Evolutionary conservation across 1,140 invertebrate species (phyloP), one percentile per base, ranked within the genome.

Genomic region (Heliconius nattereri): DNA sequence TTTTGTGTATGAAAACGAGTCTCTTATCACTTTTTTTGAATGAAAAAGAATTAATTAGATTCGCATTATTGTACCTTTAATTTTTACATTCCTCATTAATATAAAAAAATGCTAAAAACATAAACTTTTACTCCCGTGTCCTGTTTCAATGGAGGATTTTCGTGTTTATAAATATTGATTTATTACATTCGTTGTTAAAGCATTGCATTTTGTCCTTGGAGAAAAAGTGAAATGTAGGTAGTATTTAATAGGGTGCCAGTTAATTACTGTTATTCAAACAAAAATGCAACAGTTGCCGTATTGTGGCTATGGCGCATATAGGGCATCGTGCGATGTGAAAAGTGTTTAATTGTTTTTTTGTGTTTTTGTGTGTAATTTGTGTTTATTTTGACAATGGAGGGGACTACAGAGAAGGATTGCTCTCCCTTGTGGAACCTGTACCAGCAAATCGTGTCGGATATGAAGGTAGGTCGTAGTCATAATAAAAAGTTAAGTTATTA

Each of bases 131-230:
- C 73, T 72, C 74, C 78, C 79, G 49, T 81, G 82, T 83, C 78
- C 70, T 66, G 80, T 81, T 84, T 87, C 87, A 87, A 90, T 90
- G 86, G 87, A 88, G 90, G 88, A 87, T 92, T 85, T 89, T 89
- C 84, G 83, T 93, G 91, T 93, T 93, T 94, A 93, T 93, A 94
- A 94, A 94, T 94, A 94, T 94, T 94, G 93, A 94, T 94, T 93
- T 91, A 91, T 91, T 88, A 84, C 86, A 85, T 87, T 87, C 87
- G 78, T 85, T 90, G 85, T 89, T 89, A 86, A 79, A 85, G 79
- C 78, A 80, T 86, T 90, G 83, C 76, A 82, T 86, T 88, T 83
- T 85, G 83, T 84, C 76, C 81, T 81, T 54, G 84, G 86, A 84
- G 82, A 84, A 87, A 78, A 82, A 87, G 88, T 92, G 93, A 89